These are phyloP conservation scores for Jaculus jaculus DNA, from an alignment of 2,113 vertebrate genomes.

Conservation along the genomic window DNA sequence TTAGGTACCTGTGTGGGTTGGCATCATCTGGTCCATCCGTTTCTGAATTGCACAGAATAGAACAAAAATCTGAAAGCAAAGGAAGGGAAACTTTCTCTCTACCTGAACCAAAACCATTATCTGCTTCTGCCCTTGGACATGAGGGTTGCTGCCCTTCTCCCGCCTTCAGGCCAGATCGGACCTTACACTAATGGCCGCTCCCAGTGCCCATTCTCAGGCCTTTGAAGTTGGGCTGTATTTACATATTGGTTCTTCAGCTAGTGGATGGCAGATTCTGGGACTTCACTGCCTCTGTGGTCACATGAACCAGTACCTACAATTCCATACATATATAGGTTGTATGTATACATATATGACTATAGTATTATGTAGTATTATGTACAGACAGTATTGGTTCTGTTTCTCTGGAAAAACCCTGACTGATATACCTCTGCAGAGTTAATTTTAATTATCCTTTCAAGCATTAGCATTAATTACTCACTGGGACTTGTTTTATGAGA, in stretches of 20 bases:
- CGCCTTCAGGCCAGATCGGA: not conserved
- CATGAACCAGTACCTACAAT: not conserved
- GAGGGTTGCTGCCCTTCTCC: not conserved
- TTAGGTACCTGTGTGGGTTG: too few species aligned
- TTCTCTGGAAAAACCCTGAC: constrained; percentile 6
- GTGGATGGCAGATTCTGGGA: not conserved
- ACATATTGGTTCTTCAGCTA: not conserved
- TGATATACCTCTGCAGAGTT: not conserved
- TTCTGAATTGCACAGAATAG: not conserved
- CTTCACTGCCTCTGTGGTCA: not conserved
- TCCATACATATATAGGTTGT: not conserved
- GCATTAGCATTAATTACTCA: not conserved
- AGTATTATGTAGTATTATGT: not conserved
- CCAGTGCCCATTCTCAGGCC: not conserved
- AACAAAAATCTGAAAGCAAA: not conserved
- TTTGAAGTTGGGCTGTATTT: not conserved
- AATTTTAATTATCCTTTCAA: not conserved
- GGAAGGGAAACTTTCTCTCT: not conserved
- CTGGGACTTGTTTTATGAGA: not conserved
- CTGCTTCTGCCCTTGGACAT: not conserved
- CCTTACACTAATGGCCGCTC: too few species aligned
- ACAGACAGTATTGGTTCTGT: not conserved
- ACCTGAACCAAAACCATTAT: not conserved
- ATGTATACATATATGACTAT: not conserved
- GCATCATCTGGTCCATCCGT: not conserved